Evolutionary conservation across 2,113 vertebrate genomes (phyloP).

Genomic region (Blennius ocellaris): DNA sequence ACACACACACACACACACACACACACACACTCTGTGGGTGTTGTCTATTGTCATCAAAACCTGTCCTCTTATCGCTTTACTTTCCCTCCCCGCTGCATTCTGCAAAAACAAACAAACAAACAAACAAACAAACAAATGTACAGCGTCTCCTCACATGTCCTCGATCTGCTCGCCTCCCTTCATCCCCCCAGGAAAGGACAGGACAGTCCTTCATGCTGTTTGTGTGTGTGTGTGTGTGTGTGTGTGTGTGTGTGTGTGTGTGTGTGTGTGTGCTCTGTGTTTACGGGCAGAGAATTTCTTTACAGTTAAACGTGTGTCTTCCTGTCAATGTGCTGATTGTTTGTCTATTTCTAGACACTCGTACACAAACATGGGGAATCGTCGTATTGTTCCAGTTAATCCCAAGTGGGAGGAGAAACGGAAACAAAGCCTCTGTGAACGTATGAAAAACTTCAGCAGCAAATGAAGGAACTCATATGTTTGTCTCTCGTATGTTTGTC

Average conservation of each 20-base stretch:
- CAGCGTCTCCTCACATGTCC: background rate
- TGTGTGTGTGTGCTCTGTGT: too few species aligned
- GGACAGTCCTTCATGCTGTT: background rate
- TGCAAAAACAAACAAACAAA: too few species aligned
- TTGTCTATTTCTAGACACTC: slow-evolving; percentile 19
- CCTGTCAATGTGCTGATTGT: slow-evolving; percentile 9
- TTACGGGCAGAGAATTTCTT: slow-evolving; percentile 6
- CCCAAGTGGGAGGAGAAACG: slow-evolving; percentile 33
- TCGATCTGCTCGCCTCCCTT: background rate
- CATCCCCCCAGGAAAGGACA: slow-evolving; percentile 15
- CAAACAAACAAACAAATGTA: too few species aligned
- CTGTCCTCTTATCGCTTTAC: too few species aligned
- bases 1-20: too few species aligned
- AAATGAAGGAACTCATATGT: slow-evolving; percentile 1
- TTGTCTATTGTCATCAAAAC: too few species aligned
- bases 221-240: too few species aligned
- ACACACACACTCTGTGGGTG: too few species aligned
- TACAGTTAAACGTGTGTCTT: slow-evolving; percentile 9
- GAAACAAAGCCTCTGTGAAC: slow-evolving; percentile 34
- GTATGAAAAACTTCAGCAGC: background rate
- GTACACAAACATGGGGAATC: slow-evolving; percentile 52
- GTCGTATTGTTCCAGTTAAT: slow-evolving; percentile 59
- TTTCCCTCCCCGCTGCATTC: too few species aligned
- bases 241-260: background rate
- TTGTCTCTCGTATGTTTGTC: too few species aligned